Evolutionary conservation across 2,797 vertebrate genomes (phyloP).

Genomic region (Cacajao melanocephalus): DNA sequence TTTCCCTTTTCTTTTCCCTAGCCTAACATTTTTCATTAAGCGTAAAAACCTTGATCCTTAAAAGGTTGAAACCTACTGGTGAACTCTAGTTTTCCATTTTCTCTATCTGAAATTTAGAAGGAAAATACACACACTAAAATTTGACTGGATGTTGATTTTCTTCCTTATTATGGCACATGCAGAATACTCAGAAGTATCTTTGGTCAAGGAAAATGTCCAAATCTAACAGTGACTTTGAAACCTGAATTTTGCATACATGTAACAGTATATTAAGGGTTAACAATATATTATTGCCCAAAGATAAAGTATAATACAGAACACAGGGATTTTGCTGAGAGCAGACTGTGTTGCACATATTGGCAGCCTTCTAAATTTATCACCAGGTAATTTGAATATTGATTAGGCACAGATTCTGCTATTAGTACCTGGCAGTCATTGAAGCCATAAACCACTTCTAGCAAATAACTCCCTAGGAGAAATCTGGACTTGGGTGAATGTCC

Average conservation of each 20-base stretch:
- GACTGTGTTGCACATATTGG: not conserved
- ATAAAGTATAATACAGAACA: not conserved
- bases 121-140: not conserved
- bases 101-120: constrained; percentile 29
- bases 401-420: not conserved
- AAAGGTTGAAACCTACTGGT: constrained; percentile 52
- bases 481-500: not conserved
- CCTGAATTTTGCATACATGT: not conserved
- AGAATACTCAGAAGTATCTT: constrained; percentile 30
- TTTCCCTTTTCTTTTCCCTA: not conserved
- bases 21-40: constrained; percentile 40
- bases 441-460: not conserved
- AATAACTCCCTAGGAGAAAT: constrained; percentile 20
- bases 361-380: not conserved
- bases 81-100: constrained; percentile 31
- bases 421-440: constrained; percentile 13
- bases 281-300: not conserved
- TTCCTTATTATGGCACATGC: not conserved
- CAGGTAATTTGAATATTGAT: constrained; percentile 25
- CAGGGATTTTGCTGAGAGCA: not conserved
- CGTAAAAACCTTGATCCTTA: constrained; percentile 53
- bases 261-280: not conserved
- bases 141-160: constrained; percentile 49
- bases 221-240: not conserved
- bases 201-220: constrained; percentile 43